Conservation (phyloP, 2,797 vertebrate genomes). For the Manis pentadactyla region DNA sequence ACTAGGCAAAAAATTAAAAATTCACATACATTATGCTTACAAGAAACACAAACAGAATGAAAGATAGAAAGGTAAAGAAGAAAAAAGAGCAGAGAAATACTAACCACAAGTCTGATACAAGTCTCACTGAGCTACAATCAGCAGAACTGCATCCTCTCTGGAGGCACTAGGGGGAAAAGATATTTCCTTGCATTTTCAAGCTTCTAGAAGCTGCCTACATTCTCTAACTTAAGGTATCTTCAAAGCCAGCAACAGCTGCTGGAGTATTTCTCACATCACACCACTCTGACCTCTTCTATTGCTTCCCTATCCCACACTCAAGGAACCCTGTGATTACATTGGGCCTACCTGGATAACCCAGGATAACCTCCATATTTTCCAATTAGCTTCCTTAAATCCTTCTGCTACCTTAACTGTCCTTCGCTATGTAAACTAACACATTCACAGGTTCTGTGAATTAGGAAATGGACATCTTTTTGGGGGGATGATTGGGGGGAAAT, state of each 20-base stretch:
- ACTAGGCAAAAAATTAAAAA: background rate
- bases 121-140: background rate
- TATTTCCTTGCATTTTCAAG: background rate
- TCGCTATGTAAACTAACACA: background rate
- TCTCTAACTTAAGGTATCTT: background rate
- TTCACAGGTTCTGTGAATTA: background rate
- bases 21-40: background rate
- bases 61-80: background rate
- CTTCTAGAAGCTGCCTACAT: background rate
- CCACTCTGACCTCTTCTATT: background rate
- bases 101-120: too few species aligned
- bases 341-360: background rate
- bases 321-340: background rate
- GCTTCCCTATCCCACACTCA: background rate
- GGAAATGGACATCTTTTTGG: background rate
- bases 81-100: background rate
- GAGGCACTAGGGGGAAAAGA: too few species aligned
- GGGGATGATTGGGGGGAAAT: too few species aligned
- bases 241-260: background rate
- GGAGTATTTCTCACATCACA: background rate
- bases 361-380: background rate
- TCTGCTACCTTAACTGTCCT: background rate
- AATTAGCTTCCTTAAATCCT: background rate
- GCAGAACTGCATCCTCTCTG: too few species aligned
- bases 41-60: background rate